Evolutionary conservation across 2,888 invertebrate genomes (phyloP), one percentile per base, ranked within the genome.

Genomic region (Dione juno): DNA sequence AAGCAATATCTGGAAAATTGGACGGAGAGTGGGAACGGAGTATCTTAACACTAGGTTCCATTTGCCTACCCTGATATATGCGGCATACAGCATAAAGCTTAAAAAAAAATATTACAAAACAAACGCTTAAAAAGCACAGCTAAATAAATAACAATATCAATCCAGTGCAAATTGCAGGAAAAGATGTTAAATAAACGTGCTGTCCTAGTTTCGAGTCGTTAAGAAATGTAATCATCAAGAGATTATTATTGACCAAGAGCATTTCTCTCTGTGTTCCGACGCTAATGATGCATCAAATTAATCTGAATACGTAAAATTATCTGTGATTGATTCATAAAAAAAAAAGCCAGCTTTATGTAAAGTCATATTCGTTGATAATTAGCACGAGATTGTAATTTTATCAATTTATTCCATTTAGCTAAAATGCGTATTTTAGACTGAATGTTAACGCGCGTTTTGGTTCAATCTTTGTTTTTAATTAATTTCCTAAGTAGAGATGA

Each of bases 291-390:
- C 43, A 28, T 43, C 0, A 57, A n/a, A 59, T 43, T 43, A 43
- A 28, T 28, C 43, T 43, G 28, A 21, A 43, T 16, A 57, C 54
- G 54, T 16, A 37, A 37, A 35, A 54, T 54, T 54, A 54, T 54
- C 37, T 37, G 16, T 37, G 54, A 37, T n/a, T 54, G 9, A 16
- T n/a, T 54, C 9, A 54, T 35, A 37, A 35, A 28, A 8, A 28
- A 28, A 21, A 14, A 28, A 53, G 28, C 28, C 28, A 8, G 53
- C 28, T 53, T 53, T 28, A 52, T 53, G 1, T 52, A 11, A 16
- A 7, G 10, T 50, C 21, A 14, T 28, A 8, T 53, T 53, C 5
- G 11, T 50, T 10, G 1, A 16, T 10, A 19, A 50, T 50, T 19
- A 19, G 50, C 11, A 50, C n/a, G 1, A 16, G 16, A 50, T 11